Evolutionary conservation across 2,888 invertebrate species (phyloP).

Genomic region (Pristionchus maxplancki): DNA sequence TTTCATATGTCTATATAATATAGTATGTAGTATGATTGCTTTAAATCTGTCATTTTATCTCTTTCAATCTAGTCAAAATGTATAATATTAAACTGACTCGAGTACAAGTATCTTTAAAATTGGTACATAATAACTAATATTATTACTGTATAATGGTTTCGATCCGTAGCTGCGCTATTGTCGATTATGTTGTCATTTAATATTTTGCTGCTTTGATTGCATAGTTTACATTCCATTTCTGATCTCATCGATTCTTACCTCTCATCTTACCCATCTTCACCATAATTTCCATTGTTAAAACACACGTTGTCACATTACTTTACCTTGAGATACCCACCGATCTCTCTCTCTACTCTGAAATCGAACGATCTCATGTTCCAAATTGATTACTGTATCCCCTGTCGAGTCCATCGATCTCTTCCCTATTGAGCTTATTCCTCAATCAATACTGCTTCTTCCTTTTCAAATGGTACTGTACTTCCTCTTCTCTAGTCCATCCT

Average conservation of each 20-base stretch:
- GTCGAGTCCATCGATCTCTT: slow-evolving; percentile 41
- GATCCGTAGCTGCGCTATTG: slow-evolving; percentile 19
- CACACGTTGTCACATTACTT: slow-evolving; percentile 32
- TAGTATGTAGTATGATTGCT: not conserved
- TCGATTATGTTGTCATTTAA: slow-evolving; percentile 20
- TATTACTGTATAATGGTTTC: not conserved
- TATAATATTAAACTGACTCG: not conserved
- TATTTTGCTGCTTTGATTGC: slow-evolving; percentile 30
- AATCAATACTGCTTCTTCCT: slow-evolving; percentile 39
- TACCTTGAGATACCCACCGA: slow-evolving; percentile 26
- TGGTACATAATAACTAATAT: slow-evolving; percentile 35
- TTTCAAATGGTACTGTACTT: slow-evolving; percentile 24
- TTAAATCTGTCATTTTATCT: not conserved
- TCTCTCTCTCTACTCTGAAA: not conserved
- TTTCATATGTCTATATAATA: not conserved
- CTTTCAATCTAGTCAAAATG: slow-evolving; percentile 31
- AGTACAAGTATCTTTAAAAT: slow-evolving; percentile 20
- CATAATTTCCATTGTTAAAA: not conserved
- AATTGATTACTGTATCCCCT: slow-evolving; percentile 43
- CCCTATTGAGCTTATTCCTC: slow-evolving; percentile 39
- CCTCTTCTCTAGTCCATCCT: slow-evolving; percentile 8
- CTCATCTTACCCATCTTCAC: not conserved
- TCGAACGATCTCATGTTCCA: slow-evolving; percentile 17
- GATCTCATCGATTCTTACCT: slow-evolving; percentile 24
- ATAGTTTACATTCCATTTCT: slow-evolving; percentile 28